phyloP scores from a whole-genome alignment of 2,113 vertebrate species.

The Anolis sagrei region DNA sequence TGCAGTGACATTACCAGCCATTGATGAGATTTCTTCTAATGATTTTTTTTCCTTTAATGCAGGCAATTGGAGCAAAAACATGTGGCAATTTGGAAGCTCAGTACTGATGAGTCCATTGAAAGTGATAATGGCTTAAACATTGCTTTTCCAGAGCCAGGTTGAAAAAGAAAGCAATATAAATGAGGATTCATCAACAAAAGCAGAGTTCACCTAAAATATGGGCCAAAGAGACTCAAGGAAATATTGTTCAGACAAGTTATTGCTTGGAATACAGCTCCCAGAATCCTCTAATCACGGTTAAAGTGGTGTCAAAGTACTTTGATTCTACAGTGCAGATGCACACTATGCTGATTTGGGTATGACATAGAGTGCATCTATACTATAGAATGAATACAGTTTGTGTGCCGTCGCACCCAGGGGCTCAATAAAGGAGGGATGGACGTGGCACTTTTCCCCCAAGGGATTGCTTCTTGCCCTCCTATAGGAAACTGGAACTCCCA shows the following conservation, averaged over 20 bases:
- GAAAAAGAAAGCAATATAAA: fast-evolving
- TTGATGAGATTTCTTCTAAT: neutral
- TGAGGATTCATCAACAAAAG: neutral
- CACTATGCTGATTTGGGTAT: no score
- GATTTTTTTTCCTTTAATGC: neutral
- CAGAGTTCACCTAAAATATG: neutral
- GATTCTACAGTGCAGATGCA: no score
- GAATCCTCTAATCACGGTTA: no score
- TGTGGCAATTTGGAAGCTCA: conserved; percentile 4
- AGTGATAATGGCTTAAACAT: neutral
- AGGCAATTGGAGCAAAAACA: neutral
- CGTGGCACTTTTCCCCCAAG: no score
- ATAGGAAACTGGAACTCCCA: no score
- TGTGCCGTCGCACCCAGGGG: no score
- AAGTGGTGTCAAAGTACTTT: no score
- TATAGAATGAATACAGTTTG: no score
- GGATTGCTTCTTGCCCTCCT: no score
- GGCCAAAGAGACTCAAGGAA: neutral
- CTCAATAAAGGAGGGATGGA: no score
- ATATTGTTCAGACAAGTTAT: neutral
- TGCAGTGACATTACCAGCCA: conserved; percentile 11
- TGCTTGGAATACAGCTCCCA: neutral
- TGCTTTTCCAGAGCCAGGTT: neutral
- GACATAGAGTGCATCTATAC: no score
- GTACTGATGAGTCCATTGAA: neutral